Conservation (phyloP, 2,113 vertebrate species). For the Sturnira hondurensis region DNA sequence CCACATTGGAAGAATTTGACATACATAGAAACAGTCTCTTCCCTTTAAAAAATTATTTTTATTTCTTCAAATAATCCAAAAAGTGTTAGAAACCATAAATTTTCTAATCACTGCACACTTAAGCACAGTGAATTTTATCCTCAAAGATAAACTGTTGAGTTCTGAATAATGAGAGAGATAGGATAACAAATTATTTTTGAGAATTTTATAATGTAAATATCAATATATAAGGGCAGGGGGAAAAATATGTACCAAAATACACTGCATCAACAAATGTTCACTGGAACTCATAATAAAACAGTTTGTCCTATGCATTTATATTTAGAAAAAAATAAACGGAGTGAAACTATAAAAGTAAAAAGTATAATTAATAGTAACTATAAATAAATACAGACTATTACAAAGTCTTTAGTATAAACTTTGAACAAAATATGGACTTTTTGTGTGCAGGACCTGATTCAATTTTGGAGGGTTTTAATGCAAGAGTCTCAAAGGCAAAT, state of each 20-base stretch:
- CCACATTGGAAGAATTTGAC: background rate
- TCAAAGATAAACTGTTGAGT: background rate
- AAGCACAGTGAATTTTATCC: slow-evolving; percentile 20
- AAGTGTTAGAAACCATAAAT: background rate
- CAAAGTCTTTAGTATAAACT: background rate
- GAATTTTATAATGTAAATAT: background rate
- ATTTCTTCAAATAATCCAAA: background rate
- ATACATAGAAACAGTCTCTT: background rate
- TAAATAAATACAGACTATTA: background rate
- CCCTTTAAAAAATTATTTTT: slow-evolving; percentile 25
- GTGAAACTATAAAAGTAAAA: background rate
- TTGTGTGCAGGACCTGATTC: background rate
- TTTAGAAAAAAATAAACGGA: background rate
- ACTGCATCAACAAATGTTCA: background rate
- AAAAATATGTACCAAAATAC: background rate
- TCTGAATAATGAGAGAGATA: slow-evolving; percentile 6
- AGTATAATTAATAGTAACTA: background rate
- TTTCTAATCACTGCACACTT: background rate
- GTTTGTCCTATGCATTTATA: background rate
- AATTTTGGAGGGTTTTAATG: background rate
- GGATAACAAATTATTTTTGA: background rate
- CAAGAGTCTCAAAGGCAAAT: background rate
- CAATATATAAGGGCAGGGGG: background rate
- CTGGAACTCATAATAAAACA: background rate
- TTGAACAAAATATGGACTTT: background rate